A percentile compares a stretch with the other conserved stretches of the same genome.
Evolutionary conservation across 2,113 vertebrate genomes (phyloP).

Genomic region (Eretmochelys imbricata): DNA sequence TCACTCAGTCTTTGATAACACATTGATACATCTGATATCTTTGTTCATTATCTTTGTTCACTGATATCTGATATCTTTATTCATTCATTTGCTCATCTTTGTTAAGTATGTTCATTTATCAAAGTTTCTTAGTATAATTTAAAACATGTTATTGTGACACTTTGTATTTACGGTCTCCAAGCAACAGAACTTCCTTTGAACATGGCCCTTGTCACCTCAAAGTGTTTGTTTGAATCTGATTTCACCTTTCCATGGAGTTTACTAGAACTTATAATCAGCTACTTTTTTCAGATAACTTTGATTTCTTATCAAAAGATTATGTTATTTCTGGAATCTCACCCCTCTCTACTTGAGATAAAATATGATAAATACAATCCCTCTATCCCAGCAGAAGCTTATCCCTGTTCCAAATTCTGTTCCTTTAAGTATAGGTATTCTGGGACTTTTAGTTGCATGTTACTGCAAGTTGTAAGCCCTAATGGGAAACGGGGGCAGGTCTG

Average conservation of each 20-base stretch:
- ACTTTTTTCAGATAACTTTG: neutral
- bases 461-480: neutral
- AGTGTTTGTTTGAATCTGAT: neutral
- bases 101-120: neutral
- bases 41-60: conserved; percentile 35
- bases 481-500: neutral
- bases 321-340: neutral
- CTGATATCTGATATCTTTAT: conserved; percentile 1
- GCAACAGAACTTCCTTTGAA: neutral
- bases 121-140: neutral
- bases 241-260: neutral
- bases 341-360: neutral
- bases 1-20: neutral
- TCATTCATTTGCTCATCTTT: neutral
- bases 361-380: neutral
- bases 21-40: conserved; percentile 6
- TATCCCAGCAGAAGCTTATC: accelerated
- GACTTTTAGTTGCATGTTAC: neutral
- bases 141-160: conserved; percentile 4
- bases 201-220: neutral
- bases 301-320: neutral
- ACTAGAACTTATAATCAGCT: neutral
- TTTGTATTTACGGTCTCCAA: neutral
- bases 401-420: neutral
- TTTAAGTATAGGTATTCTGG: neutral